Evolutionary conservation across 2,113 vertebrate genomes (phyloP).

Genomic region (Heliornis fulica): DNA sequence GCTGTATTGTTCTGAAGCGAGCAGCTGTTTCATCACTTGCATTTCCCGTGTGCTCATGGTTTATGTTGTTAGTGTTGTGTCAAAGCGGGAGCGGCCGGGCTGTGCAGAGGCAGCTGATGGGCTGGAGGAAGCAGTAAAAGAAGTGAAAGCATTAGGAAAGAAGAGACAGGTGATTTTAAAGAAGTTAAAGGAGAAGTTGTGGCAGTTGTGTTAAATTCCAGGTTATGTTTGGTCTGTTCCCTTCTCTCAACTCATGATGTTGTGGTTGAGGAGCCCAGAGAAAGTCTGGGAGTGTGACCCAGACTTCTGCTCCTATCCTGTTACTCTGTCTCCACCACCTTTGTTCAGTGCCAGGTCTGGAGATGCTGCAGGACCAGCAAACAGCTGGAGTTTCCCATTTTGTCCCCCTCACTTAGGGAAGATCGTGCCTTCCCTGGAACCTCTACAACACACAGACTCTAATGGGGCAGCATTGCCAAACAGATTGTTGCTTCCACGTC

Average conservation of each 20-base stretch:
- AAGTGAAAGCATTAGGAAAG: neutral
- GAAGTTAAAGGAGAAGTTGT: neutral
- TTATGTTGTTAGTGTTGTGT: neutral
- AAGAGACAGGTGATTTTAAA: neutral
- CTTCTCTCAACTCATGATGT: neutral
- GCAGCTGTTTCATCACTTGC: neutral
- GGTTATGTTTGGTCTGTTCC: fast-evolving
- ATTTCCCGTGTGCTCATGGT: neutral
- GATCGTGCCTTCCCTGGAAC: neutral
- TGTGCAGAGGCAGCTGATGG: neutral
- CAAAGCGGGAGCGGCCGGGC: neutral
- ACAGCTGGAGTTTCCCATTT: neutral
- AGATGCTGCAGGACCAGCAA: neutral
- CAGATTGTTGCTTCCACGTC: neutral
- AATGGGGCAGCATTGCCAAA: neutral
- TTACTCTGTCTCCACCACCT: neutral
- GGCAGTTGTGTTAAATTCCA: neutral
- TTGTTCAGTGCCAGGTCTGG: neutral
- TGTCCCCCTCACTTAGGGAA: neutral
- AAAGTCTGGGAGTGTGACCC: neutral
- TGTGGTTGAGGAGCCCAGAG: neutral
- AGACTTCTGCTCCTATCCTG: neutral
- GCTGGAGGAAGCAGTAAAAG: neutral
- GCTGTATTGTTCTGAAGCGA: neutral
- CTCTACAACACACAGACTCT: no score